Conservation (phyloP, 2,113 vertebrate genomes). For the Synodontis membranacea region DNA sequence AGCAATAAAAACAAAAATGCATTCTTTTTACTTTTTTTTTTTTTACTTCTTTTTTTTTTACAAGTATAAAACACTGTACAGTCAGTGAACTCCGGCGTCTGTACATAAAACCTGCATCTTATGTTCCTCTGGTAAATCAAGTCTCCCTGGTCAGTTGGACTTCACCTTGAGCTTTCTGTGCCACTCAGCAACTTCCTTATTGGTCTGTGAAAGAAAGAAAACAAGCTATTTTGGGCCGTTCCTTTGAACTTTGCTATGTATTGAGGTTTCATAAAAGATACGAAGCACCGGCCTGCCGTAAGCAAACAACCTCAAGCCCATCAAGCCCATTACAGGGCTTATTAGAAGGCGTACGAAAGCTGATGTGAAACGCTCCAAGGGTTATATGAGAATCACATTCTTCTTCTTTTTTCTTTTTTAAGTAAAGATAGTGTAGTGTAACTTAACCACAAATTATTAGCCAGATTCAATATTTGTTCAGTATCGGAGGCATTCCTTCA, state of each 20-base stretch:
- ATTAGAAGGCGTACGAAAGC: background rate
- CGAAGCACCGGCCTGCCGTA: slow-evolving; percentile 20
- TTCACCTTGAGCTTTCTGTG: slow-evolving; percentile 74
- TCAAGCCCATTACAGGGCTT: slow-evolving; percentile 7
- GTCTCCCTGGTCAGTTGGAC: slow-evolving; percentile 56
- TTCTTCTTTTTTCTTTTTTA: background rate
- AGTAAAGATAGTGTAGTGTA: background rate
- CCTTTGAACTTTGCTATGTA: slow-evolving; percentile 33
- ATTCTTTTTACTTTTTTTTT: background rate
- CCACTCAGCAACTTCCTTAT: slow-evolving; percentile 81
- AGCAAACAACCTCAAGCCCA: slow-evolving; percentile 2
- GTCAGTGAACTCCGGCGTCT: background rate
- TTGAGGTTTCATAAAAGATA: slow-evolving; percentile 40
- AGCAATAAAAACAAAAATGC: background rate
- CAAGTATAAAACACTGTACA: background rate
- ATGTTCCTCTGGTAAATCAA: slow-evolving; percentile 4
- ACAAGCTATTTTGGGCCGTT: slow-evolving; percentile 9
- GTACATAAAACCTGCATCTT: background rate
- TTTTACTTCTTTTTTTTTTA: background rate
- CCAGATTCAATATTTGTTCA: background rate
- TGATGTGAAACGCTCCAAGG: background rate
- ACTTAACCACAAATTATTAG: slow-evolving; percentile 8
- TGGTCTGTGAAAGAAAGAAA: slow-evolving; percentile 78
- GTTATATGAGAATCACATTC: slow-evolving; percentile 6
- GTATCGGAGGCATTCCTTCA: background rate